Base-by-base conservation (phyloP, 2,113 vertebrate genomes). In the Pogonocichla stellata region DNA sequence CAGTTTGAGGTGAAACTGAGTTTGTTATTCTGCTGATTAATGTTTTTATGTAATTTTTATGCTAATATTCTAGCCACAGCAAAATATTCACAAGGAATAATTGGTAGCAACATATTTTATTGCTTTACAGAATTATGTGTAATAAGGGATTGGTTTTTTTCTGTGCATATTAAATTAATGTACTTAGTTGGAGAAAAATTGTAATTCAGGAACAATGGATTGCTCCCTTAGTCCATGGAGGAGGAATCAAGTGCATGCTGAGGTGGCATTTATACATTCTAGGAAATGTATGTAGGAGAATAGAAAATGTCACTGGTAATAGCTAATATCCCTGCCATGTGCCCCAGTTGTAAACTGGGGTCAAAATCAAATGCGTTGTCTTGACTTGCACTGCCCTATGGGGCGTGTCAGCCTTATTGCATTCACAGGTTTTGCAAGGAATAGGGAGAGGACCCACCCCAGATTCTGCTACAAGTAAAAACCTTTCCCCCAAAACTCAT, bases 11-110 rank as follows among this genome's bases (percentile, higher is more conserved):
- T 70, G 71, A 92, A 96, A 64, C 47, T 24, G 40, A 58, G 45
- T 86, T 93, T 88, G 40, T 84, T 88, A 61, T 80, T 92, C 64
- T 93, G 82, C 42, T 78, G 60, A 92, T 92, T 57, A 88, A 80
- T 88, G 40, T 51, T 93, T 92, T 86, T 56, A 43, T 88, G 74
- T 73, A 23, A 82, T 80, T 86, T 92, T 81, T 64, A 51, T 88
- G 92, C 72, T 96, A 93, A 82, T 95, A 38, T 53, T 94, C 62
- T 70, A 80, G 54, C 58, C 36, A 58, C 4, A 3, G 67, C 65
- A 88, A 83, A 80, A 77, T 64, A 53, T 22, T 43, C 64, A 60
- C n/a, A 5, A 42, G 47, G 48, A 48, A 60, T 82, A 92, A 93
- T 64, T 84, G 72, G 43, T 86, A 88, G 82, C 60, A 93, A 74